These are phyloP conservation scores for Coracias cyanogaster DNA, from an alignment of 2,797 vertebrate species.

Conservation along the genomic window DNA sequence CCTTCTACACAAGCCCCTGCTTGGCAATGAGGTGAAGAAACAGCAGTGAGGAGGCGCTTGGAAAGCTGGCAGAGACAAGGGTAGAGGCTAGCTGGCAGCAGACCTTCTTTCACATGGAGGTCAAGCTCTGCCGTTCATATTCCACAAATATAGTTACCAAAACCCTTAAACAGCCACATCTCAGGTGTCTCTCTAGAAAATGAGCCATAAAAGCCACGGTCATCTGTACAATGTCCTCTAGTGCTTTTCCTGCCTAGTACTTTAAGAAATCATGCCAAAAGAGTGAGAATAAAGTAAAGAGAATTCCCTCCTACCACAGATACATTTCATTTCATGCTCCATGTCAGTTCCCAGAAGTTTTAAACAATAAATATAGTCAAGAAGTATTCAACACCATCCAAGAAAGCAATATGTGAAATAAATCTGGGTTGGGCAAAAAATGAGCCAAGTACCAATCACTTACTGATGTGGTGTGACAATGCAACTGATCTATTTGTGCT, in stretches of 20 bases:
- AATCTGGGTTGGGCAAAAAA: not conserved
- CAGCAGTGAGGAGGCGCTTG: not conserved
- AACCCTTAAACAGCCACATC: not conserved
- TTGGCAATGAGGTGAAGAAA: not conserved
- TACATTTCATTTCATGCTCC: not conserved
- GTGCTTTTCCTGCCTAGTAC: not conserved
- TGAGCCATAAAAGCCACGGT: not conserved
- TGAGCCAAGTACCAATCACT: not conserved
- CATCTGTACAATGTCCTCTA: not conserved
- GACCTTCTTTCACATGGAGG: not conserved
- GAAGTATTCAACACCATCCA: not conserved
- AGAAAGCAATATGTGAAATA: not conserved
- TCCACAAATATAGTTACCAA: not conserved
- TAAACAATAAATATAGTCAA: not conserved
- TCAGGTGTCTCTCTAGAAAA: not conserved
- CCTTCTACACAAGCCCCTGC: not conserved
- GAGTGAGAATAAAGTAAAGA: not conserved
- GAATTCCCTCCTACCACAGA: not conserved
- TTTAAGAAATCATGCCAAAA: not conserved
- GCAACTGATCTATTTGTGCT: not conserved
- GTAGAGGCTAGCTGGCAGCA: not conserved
- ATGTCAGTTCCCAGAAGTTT: not conserved
- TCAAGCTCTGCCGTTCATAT: not conserved
- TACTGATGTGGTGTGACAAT: not conserved
- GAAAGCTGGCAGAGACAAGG: not conserved